Evolutionary conservation across 2,888 invertebrate species (phyloP).

Genomic region (Catocala fraxini): DNA sequence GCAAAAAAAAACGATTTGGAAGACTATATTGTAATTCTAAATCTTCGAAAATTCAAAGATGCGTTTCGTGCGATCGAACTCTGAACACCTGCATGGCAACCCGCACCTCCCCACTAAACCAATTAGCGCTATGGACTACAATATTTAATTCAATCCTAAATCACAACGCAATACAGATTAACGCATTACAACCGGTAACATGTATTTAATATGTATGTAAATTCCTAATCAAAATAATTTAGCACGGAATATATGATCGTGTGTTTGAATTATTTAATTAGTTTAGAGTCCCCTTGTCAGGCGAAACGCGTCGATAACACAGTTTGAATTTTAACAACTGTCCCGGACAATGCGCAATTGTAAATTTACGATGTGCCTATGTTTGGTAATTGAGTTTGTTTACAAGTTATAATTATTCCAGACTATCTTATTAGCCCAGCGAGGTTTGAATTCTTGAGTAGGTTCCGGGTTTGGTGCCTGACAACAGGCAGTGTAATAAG

Average conservation of each 20-base stretch:
- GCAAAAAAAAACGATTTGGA: no score
- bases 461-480: no score
- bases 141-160: no score
- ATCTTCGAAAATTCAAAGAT: no score
- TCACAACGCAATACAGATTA: neutral
- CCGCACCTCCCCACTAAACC: no score
- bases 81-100: no score
- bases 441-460: no score
- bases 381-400: neutral
- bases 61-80: no score
- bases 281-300: slow-evolving; percentile 22
- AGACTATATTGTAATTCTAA: no score
- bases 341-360: slow-evolving; percentile 23
- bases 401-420: neutral
- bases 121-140: no score
- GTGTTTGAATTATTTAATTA: slow-evolving; percentile 33
- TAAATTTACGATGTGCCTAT: slow-evolving; percentile 20
- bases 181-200: neutral
- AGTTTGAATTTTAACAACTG: slow-evolving; percentile 39
- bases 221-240: slow-evolving; percentile 19
- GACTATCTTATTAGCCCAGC: no score
- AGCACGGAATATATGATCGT: slow-evolving; percentile 16
- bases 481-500: no score
- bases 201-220: slow-evolving; percentile 1
- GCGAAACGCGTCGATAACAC: slow-evolving; percentile 14